Evolutionary conservation across 2,113 vertebrate genomes (phyloP), one percentile per base, ranked within the genome.

Genomic region (Peromyscus polionotus): DNA sequence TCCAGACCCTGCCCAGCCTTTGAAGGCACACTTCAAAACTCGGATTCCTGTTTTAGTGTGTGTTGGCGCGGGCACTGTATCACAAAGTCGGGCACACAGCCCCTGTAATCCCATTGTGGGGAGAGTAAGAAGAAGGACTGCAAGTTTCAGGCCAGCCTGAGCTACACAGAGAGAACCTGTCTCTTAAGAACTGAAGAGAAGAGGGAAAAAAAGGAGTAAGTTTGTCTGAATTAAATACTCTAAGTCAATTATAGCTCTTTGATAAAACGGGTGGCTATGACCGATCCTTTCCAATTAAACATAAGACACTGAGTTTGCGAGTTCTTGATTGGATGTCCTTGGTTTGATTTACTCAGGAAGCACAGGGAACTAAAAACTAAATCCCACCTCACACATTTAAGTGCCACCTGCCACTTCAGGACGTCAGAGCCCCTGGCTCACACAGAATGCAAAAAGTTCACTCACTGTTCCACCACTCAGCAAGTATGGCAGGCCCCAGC

Each of bases 11-110:
- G 54, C 36, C 72, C 42, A 24, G 26, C 12, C 68, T 88, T 97
- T 61, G 51, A 77, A 84, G 39, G 24, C 72, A 70, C 31, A 93
- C 84, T 79, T 93, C 36, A 77, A 93, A 89, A 68, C 59, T n/a
- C 67, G 9, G 19, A 77, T 24, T 80, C 80, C 91, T 67, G 20
- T 63, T 45, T 31, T 68, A 7, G 33, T 51, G 42, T 0, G 10
- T 26, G 72, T 63, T 45, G 26, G 39, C 17, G 24, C 4, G 12
- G 63, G 42, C 9, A 57, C 61, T 68, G 19, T 22, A 33, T 70
- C 70, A 87, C 83, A 63, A 91, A 79, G 22, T 65, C n/a, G 85
- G 65, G 57, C 39, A 31, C 9, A 9, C 12, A 16, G 20, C 28
- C 12, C 31, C 48, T 87, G 67, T 57, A n/a, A 45, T 48, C 17